Percentiles rank a stretch among this genome's conserved stretches.
Conservation (phyloP, 2,888 invertebrate genomes). For the Calephelis perditalis region DNA sequence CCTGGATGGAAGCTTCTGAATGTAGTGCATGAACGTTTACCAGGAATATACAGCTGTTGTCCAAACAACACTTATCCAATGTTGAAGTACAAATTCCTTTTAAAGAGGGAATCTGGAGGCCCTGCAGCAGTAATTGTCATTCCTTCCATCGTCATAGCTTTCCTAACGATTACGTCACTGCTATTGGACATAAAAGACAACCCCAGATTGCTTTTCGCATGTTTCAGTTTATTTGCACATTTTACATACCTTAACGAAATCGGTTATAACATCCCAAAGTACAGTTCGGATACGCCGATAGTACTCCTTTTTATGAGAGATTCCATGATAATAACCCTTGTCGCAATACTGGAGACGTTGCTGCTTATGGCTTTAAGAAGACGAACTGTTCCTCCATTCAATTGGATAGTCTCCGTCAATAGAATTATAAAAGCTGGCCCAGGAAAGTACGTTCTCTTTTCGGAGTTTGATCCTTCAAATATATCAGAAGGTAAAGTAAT, state of each 20-base stretch:
- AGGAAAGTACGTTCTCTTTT: slow-evolving; percentile 61
- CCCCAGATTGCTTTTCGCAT: slow-evolving; percentile 74
- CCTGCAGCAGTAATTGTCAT: slow-evolving; percentile 77
- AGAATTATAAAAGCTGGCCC: slow-evolving; percentile 52
- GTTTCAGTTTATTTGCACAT: slow-evolving; percentile 80
- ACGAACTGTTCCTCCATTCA: slow-evolving; percentile 46
- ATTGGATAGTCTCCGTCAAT: slow-evolving; percentile 50
- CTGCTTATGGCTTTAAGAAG: slow-evolving; percentile 51
- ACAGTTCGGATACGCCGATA: slow-evolving; percentile 78
- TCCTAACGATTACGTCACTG: slow-evolving; percentile 77
- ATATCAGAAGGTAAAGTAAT: slow-evolving; percentile 40
- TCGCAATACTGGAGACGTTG: slow-evolving; percentile 54
- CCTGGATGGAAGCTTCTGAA: slow-evolving; percentile 79
- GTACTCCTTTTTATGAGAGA: slow-evolving; percentile 66
- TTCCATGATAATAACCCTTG: slow-evolving; percentile 60
- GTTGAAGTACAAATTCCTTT: slow-evolving; percentile 72
- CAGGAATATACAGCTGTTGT: slow-evolving; percentile 71
- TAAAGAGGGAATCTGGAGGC: slow-evolving; percentile 78
- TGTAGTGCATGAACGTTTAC: slow-evolving; percentile 55
- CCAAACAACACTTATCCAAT: slow-evolving; percentile 80
- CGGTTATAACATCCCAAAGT: slow-evolving; percentile 78
- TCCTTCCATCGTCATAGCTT: slow-evolving; percentile 73
- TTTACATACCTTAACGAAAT: slow-evolving; percentile 78
- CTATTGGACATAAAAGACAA: slow-evolving; percentile 76
- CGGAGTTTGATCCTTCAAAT: slow-evolving; percentile 60